These are phyloP conservation scores for Hyperoodon ampullatus DNA, from an alignment of 2,113 vertebrate genomes.

Conservation along the genomic window DNA sequence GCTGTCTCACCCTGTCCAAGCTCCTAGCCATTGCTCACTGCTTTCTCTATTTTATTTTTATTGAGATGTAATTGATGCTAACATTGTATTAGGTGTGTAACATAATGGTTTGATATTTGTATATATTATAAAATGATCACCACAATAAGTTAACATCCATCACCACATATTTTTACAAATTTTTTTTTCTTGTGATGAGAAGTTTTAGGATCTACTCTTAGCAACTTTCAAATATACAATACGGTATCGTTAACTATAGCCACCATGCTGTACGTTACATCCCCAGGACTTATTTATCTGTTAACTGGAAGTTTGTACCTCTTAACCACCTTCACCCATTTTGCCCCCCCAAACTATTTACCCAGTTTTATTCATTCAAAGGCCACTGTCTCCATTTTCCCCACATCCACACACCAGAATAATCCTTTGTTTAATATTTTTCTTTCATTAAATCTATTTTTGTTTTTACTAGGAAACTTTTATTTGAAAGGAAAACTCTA, in stretches of 20 bases:
- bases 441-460: constrained; percentile 2
- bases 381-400: too few relatives aligned
- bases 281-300: background rate
- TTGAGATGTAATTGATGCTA: background rate
- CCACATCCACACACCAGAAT: background rate
- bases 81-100: background rate
- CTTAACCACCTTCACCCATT: too few relatives aligned
- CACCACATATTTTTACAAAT: background rate
- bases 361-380: background rate
- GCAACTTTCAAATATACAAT: background rate
- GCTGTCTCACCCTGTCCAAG: background rate
- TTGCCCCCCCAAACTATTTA: too few relatives aligned
- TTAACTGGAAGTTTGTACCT: background rate
- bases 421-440: background rate
- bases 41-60: background rate
- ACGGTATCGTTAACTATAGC: background rate
- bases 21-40: background rate
- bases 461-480: background rate
- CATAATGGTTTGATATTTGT: background rate
- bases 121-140: background rate
- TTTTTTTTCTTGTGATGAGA: background rate
- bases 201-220: background rate
- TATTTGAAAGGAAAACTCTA: background rate
- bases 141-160: background rate
- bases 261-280: fast-evolving